Percentiles rank a stretch among this genome's conserved stretches.
Evolutionary conservation across 1,140 invertebrate species (phyloP).

Genomic region (Aphelinus certus): DNA sequence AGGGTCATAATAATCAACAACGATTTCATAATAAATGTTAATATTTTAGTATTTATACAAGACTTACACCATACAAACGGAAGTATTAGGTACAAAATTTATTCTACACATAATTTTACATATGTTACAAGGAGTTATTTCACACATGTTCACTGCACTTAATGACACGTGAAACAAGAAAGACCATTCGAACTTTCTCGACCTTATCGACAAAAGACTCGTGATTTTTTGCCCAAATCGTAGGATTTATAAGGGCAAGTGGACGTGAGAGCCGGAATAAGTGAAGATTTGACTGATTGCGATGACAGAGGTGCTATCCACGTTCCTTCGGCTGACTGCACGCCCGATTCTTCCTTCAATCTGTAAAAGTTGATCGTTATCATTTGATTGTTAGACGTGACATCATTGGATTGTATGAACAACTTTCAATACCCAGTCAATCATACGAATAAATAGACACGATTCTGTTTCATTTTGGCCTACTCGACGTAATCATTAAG

Average conservation of each 20-base stretch:
- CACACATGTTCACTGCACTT: not conserved
- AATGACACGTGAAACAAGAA: conserved; percentile 3
- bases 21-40: not conserved
- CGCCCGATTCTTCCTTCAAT: conserved; percentile 48
- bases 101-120: conserved; percentile 34
- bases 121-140: conserved; percentile 37
- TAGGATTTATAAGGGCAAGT: conserved; percentile 54
- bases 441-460: too few species aligned
- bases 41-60: conserved; percentile 34
- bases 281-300: conserved; percentile 53
- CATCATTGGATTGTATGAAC: too few species aligned
- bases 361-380: conserved; percentile 45
- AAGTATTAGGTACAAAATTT: conserved; percentile 23
- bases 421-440: too few species aligned
- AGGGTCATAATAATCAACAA: too few species aligned
- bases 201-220: conserved; percentile 52
- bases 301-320: conserved; percentile 59
- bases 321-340: conserved; percentile 48
- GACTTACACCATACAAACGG: conserved; percentile 18
- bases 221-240: conserved; percentile 54
- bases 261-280: conserved; percentile 58
- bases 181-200: not conserved
- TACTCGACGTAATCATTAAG: too few species aligned
- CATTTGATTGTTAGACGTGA: too few species aligned
- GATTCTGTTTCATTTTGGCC: too few species aligned